These are phyloP conservation scores for Chrysaora quinquecirrha DNA, from an alignment of 30 jellyfish, hydroid and myxozoan genomes.

Conservation along the genomic window DNA sequence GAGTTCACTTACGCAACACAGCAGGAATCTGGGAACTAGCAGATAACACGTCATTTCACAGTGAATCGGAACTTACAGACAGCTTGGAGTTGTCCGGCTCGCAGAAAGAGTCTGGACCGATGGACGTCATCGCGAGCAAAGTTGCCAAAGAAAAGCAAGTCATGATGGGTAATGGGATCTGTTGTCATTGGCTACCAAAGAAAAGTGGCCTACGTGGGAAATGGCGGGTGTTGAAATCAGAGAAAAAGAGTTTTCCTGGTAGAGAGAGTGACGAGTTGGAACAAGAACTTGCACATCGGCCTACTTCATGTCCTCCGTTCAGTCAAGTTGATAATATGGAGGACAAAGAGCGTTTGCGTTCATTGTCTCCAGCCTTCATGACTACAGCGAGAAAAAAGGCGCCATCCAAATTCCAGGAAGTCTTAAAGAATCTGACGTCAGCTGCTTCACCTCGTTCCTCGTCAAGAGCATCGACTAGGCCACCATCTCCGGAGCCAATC, in stretches of 20 bases:
- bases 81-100: slow-evolving; percentile 32
- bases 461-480: not conserved
- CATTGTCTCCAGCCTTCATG: not conserved
- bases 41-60: slow-evolving; percentile 36
- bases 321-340: not conserved
- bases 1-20: slow-evolving; percentile 45
- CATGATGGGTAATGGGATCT: slow-evolving; percentile 37
- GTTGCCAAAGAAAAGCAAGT: slow-evolving; percentile 40
- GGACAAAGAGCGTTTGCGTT: not conserved
- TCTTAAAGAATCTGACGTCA: slow-evolving; percentile 4
- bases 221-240: slow-evolving; percentile 56
- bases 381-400: not conserved
- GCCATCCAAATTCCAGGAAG: not conserved
- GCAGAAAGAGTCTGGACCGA: not conserved
- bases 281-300: slow-evolving; percentile 14
- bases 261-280: not conserved
- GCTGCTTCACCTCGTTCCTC: slow-evolving; percentile 5
- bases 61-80: slow-evolving; percentile 56
- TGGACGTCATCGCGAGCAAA: slow-evolving; percentile 30
- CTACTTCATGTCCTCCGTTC: slow-evolving; percentile 22
- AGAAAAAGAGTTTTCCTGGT: slow-evolving; percentile 1
- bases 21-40: slow-evolving; percentile 50
- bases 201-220: slow-evolving; percentile 25
- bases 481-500: slow-evolving; percentile 2
- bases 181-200: slow-evolving; percentile 69